Evolutionary conservation across 2,888 invertebrate genomes (phyloP).

Genomic region (Aricia artaxerxes): DNA sequence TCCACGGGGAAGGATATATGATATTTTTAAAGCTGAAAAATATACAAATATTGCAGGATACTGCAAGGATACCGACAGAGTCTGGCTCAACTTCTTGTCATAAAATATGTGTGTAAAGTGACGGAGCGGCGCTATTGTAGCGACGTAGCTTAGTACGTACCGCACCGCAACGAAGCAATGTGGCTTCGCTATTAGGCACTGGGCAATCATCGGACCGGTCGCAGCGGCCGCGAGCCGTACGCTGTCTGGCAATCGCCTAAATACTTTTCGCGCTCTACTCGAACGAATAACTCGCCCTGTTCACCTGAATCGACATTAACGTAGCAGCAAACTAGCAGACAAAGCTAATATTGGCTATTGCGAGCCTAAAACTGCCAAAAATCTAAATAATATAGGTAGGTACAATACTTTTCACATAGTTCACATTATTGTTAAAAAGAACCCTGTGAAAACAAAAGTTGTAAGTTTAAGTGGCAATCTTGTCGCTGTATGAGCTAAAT

Average conservation of each 20-base stretch:
- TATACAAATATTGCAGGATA: neutral
- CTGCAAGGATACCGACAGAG: neutral
- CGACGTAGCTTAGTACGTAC: neutral
- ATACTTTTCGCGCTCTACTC: conserved; percentile 70
- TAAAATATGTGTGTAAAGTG: no score
- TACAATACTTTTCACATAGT: neutral
- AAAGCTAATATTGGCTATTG: neutral
- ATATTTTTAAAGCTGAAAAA: neutral
- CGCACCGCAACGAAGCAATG: neutral
- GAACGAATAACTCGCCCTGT: conserved; percentile 71
- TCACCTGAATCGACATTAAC: conserved; percentile 71
- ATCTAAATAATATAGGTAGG: neutral
- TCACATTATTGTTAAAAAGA: neutral
- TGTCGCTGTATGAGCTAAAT: neutral
- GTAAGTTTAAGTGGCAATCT: neutral
- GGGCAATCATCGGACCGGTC: conserved; percentile 56
- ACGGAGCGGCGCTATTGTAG: neutral
- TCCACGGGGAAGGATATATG: no score
- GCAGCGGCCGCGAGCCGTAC: conserved; percentile 58
- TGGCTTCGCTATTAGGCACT: conserved; percentile 38
- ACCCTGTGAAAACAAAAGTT: neutral
- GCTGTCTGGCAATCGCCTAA: conserved; percentile 67
- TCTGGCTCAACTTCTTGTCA: neutral
- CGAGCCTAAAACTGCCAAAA: neutral
- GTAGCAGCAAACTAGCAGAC: conserved; percentile 34